Evolutionary conservation across 2,113 vertebrate species (phyloP).

Genomic region (Daubentonia madagascariensis): DNA sequence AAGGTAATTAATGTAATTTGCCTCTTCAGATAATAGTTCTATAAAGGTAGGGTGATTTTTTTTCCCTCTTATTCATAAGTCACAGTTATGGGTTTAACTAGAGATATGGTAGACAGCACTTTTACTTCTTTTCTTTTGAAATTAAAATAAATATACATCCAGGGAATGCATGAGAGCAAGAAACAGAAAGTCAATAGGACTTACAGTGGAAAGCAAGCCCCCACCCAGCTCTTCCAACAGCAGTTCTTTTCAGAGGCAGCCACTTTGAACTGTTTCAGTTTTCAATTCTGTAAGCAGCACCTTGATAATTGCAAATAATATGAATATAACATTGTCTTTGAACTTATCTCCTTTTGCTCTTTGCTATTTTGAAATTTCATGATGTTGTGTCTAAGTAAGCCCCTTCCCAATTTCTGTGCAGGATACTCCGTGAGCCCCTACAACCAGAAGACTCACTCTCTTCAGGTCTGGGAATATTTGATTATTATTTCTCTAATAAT

Average conservation of each 20-base stretch:
- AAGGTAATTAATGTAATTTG: not conserved
- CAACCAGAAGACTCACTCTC: not conserved
- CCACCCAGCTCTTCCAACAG: not conserved
- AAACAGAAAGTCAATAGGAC: not conserved
- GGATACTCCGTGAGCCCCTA: not conserved
- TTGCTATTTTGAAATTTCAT: not conserved
- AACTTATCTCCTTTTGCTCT: not conserved
- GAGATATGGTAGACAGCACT: not conserved
- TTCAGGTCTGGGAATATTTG: not conserved
- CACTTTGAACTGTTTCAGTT: not conserved
- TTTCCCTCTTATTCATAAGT: not conserved
- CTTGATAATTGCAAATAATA: not conserved
- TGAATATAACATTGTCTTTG: not conserved
- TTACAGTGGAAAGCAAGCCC: not conserved
- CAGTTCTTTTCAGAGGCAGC: not conserved
- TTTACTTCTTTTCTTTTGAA: constrained; percentile 20
- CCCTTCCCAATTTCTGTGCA: not conserved
- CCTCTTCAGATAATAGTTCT: not conserved
- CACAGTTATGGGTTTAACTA: not conserved
- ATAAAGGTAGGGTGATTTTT: not conserved
- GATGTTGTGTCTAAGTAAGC: not conserved
- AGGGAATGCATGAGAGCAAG: not conserved
- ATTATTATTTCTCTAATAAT: not conserved
- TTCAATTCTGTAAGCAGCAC: not conserved
- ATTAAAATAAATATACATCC: not conserved